A percentile compares a stretch with the other conserved stretches of the same genome.
Evolutionary conservation across 2,113 vertebrate species (phyloP).

Genomic region (Anguilla rostrata): DNA sequence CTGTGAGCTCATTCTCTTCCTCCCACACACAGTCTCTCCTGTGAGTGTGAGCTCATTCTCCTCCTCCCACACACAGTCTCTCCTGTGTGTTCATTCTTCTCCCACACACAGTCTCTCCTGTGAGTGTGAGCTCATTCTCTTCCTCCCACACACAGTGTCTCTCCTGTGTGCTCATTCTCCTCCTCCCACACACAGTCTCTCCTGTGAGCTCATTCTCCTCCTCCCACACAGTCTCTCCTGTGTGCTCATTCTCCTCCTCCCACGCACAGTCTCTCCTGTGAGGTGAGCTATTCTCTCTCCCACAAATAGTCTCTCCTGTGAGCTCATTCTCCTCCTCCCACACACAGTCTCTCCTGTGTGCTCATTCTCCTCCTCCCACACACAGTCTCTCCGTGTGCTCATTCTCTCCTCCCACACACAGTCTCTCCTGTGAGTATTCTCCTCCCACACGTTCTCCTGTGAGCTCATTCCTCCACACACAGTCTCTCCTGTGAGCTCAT

Average conservation of each 20-base stretch:
- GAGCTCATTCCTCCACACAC: too few species aligned
- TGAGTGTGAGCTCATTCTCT: not conserved
- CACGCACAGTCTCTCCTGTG: conserved; percentile 6
- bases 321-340: not conserved
- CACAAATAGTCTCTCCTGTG: conserved; percentile 6
- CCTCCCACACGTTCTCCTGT: not conserved
- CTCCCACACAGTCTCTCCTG: not conserved
- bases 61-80: not conserved
- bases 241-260: not conserved
- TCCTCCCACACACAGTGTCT: not conserved
- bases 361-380: not conserved
- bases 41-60: not conserved
- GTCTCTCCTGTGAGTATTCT: not conserved
- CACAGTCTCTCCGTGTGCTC: not conserved
- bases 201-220: not conserved
- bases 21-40: not conserved
- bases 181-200: not conserved
- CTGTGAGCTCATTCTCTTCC: not conserved
- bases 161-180: not conserved
- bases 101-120: not conserved
- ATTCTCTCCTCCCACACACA: not conserved
- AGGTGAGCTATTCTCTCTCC: not conserved
- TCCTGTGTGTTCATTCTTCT: not conserved
- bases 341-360: conserved; percentile 3
- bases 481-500: not conserved